Evolutionary conservation across 2,113 vertebrate species (phyloP).

Genomic region (Lagenorhynchus albirostris): DNA sequence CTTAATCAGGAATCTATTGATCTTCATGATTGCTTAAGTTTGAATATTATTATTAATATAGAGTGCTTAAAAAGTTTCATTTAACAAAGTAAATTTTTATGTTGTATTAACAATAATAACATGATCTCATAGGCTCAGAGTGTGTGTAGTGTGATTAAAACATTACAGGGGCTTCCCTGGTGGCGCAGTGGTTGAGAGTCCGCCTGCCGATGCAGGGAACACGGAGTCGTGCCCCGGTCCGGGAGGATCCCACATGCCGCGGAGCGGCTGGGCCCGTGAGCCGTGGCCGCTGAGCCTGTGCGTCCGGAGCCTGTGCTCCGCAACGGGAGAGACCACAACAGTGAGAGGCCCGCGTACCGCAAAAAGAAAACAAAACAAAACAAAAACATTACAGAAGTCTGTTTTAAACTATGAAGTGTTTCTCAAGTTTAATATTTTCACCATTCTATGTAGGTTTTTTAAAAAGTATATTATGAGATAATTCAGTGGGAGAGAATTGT

Average conservation of each 20-base stretch:
- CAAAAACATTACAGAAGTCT: neutral
- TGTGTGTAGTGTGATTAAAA: neutral
- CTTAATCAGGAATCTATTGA: neutral
- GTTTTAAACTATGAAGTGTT: neutral
- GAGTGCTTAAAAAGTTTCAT: neutral
- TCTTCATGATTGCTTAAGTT: slow-evolving; percentile 1
- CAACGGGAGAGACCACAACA: no score
- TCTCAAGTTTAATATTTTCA: slow-evolving; percentile 10
- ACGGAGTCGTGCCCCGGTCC: no score
- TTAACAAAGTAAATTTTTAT: slow-evolving; percentile 6
- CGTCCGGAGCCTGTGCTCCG: no score
- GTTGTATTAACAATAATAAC: neutral
- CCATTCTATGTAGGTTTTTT: neutral
- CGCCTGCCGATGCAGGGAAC: no score
- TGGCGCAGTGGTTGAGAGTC: no score
- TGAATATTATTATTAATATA: neutral
- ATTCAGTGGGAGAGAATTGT: neutral
- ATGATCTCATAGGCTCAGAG: neutral
- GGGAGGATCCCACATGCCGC: no score
- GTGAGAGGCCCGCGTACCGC: no score
- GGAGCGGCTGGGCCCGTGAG: no score
- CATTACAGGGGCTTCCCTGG: neutral
- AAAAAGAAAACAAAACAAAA: no score
- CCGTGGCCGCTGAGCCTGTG: no score
- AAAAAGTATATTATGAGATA: neutral